Evolutionary conservation across 2,888 invertebrate genomes (phyloP), one percentile per base, ranked within the genome.

Genomic region (Chymomyza procnemis): DNA sequence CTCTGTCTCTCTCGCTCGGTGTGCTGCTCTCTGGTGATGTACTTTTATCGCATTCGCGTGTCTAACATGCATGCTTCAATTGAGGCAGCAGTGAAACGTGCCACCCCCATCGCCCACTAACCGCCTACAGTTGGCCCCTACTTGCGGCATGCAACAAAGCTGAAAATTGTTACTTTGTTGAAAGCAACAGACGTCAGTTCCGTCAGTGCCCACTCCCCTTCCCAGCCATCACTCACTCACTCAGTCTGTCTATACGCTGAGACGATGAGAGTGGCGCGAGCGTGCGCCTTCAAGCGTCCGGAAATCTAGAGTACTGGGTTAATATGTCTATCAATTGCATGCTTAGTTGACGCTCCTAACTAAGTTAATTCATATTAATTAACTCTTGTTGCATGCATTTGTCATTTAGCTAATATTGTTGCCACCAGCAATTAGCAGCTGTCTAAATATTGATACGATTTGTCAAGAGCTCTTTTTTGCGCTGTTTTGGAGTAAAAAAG

Each of bases 321-420:
- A 83, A 83, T 83, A 81, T 83, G 82, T 82, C 82, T 84, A 83
- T 82, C 86, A 78, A 81, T 84, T 84, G 78, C 80, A 84, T 75
- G 82, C 77, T 73, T 74, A 79, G 79, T 83, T 83, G 81, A 69
- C 74, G 79, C 72, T 71, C n/a, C 72, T 78, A 80, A 83, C 70
- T 41, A 68, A 60, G 67, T 41, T 12, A 9, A 41, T 41, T 12
- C 34, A 41, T 41, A 41, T 41, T 41, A 41, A 41, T 41, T 41
- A 12, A 41, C 34, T 41, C 12, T 41, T 41, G 34, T 41, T 41
- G 34, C 34, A 41, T 12, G 34, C 34, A 41, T 41, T 41, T 41
- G 34, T 41, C 34, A 41, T 41, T 41, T 41, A 12, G 34, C 34
- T 9, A 12, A 41, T 9, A 41, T 41, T 12, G 34, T 41, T 41